These are phyloP conservation scores for Tridacna gigas DNA, from an alignment of 2,888 invertebrate species.

Conservation along the genomic window DNA sequence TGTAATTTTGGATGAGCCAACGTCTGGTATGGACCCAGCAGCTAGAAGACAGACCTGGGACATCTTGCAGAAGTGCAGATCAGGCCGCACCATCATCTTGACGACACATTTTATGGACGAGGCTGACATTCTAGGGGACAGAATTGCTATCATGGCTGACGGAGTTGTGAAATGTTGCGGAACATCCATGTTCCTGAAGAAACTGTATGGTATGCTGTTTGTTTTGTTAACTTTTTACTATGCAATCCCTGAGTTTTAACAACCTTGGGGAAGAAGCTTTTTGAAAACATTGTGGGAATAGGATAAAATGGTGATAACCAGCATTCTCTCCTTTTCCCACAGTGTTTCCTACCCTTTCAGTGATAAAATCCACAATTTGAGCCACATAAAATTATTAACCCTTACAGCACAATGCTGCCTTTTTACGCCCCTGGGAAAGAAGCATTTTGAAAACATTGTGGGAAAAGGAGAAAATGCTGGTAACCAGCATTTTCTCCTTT, in stretches of 20 bases:
- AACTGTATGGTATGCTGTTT: constrained; percentile 89
- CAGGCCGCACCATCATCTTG: constrained; percentile 91
- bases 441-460: too few relatives aligned
- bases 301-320: too few relatives aligned
- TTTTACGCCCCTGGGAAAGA: too few relatives aligned
- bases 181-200: constrained; percentile 90
- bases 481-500: too few relatives aligned
- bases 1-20: constrained; percentile 87
- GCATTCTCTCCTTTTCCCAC: too few relatives aligned
- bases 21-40: constrained; percentile 87
- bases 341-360: too few relatives aligned
- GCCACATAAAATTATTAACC: too few relatives aligned
- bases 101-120: constrained; percentile 94
- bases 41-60: constrained; percentile 89
- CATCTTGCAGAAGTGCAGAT: constrained; percentile 88
- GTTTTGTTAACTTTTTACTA: neutral
- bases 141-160: constrained; percentile 94
- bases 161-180: constrained; percentile 93
- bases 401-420: too few relatives aligned
- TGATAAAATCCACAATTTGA: too few relatives aligned
- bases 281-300: too few relatives aligned
- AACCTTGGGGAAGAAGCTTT: too few relatives aligned
- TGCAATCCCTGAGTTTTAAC: neutral
- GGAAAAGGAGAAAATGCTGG: too few relatives aligned
- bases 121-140: constrained; percentile 93